These are phyloP conservation scores for Cinclus mexicanus DNA, from an alignment of 2,113 vertebrate genomes.

Conservation along the genomic window DNA sequence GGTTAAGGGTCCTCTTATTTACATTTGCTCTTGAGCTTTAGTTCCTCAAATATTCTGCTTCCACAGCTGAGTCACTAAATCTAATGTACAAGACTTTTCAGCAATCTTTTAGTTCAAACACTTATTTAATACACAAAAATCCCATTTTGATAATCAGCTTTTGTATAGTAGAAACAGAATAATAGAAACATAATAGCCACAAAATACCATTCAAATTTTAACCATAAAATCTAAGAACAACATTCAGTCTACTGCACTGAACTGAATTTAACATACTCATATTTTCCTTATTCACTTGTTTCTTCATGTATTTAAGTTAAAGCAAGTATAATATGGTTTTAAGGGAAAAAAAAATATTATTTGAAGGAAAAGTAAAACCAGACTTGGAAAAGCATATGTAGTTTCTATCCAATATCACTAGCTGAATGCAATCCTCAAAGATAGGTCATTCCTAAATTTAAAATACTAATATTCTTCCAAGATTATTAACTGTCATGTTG, in stretches of 20 bases:
- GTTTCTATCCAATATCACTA: neutral
- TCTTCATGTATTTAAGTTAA: neutral
- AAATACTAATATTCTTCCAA: neutral
- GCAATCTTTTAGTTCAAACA: neutral
- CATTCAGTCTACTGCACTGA: neutral
- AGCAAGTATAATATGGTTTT: neutral
- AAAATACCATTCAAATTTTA: neutral
- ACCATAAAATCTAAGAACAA: neutral
- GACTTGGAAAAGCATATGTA: neutral
- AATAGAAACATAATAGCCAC: neutral
- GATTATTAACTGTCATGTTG: neutral
- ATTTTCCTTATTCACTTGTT: neutral
- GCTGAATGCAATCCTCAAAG: neutral
- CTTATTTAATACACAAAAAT: neutral
- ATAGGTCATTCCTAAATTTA: neutral
- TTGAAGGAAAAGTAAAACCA: neutral
- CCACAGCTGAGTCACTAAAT: neutral
- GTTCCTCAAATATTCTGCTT: neutral
- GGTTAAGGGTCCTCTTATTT: slow-evolving; percentile 49
- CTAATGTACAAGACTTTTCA: neutral
- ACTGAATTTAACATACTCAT: neutral
- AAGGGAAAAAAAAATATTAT: neutral
- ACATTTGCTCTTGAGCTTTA: slow-evolving; percentile 34
- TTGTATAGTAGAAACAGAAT: neutral
- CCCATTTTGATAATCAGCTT: neutral